Conservation (phyloP, 2,888 invertebrate species). For the Melikaiella ostensackeni region DNA sequence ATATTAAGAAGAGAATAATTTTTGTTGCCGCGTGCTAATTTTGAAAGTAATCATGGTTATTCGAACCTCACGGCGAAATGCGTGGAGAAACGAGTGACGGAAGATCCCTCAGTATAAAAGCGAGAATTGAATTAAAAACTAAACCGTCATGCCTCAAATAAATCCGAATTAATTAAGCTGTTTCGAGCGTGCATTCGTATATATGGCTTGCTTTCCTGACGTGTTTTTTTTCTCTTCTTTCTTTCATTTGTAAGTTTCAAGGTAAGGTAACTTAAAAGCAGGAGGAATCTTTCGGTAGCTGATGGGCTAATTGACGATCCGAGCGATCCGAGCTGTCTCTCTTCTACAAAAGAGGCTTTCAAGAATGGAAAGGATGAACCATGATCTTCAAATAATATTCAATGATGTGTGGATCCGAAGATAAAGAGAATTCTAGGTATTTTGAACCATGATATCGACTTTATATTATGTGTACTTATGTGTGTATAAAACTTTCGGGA, state of each 20-base stretch:
- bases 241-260: slow-evolving; percentile 58
- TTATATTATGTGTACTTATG: background rate
- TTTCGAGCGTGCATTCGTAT: slow-evolving; percentile 59
- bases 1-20: background rate
- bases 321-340: slow-evolving; percentile 67
- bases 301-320: slow-evolving; percentile 74
- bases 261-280: slow-evolving; percentile 60
- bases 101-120: slow-evolving; percentile 51
- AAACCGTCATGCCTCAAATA: slow-evolving; percentile 73
- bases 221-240: slow-evolving; percentile 46
- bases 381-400: slow-evolving; percentile 57
- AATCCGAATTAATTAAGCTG: slow-evolving; percentile 76
- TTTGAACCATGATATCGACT: background rate
- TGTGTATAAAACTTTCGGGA: background rate
- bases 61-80: slow-evolving; percentile 44
- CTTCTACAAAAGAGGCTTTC: slow-evolving; percentile 65
- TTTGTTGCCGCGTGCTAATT: background rate
- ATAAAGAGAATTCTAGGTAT: slow-evolving; percentile 35
- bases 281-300: slow-evolving; percentile 74
- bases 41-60: slow-evolving; percentile 48
- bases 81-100: slow-evolving; percentile 44
- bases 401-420: slow-evolving; percentile 53
- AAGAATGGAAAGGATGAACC: slow-evolving; percentile 52
- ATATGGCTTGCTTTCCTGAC: slow-evolving; percentile 41
- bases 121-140: slow-evolving; percentile 64